Evolutionary conservation across 2,113 vertebrate species (phyloP), one percentile per base, ranked within the genome.

Genomic region (Microcebus murinus): DNA sequence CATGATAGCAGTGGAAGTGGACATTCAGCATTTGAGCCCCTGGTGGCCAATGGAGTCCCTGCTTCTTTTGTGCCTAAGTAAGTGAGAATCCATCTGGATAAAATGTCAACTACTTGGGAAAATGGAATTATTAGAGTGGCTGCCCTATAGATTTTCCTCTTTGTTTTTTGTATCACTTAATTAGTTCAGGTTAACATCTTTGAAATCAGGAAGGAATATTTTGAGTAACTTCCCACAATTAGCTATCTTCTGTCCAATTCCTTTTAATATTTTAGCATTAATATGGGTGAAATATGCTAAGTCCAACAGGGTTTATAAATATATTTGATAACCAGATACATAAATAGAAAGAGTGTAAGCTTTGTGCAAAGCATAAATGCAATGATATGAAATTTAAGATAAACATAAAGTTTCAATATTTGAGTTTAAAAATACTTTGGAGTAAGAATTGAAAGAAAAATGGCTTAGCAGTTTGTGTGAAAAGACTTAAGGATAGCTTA

Each of bases 1-100:
- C 99, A 99, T 0, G 99, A 99, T 94, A 99, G 99, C 95, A 99
- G 98, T 80, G 99, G 98, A 80, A 99, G 99, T 6, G 98, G 99
- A 7, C 99, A 99, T 68, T 99, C 99, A 0, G 99, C 99, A 0
- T 99, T 99, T 94, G 99, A 99, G 85, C 98, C 99, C 0, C 98
- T 99, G 36, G 95, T 99, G 59, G 99, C 99, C 95, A 99, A 99
- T 0, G 99, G 99, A 88, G 98, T 98, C 11, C 99, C 99, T 0
- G 98, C 99, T 39, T 98, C 99, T 95, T 99, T 99, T 80, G 98
- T 99, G 93, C 99, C 99, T 55, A 99, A 99, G 99, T 99, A 98
- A 99, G 99, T 99, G 45, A 15, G 14, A 2, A 0, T 0, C 0
- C 0, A 1, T 63, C 12, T 34, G n/a, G 12, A 52, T 17, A 36